Percentiles rank a stretch among this genome's conserved stretches.
phyloP scores from a whole-genome alignment of 2,888 invertebrate genomes.

The Peribatodes rhomboidaria region DNA sequence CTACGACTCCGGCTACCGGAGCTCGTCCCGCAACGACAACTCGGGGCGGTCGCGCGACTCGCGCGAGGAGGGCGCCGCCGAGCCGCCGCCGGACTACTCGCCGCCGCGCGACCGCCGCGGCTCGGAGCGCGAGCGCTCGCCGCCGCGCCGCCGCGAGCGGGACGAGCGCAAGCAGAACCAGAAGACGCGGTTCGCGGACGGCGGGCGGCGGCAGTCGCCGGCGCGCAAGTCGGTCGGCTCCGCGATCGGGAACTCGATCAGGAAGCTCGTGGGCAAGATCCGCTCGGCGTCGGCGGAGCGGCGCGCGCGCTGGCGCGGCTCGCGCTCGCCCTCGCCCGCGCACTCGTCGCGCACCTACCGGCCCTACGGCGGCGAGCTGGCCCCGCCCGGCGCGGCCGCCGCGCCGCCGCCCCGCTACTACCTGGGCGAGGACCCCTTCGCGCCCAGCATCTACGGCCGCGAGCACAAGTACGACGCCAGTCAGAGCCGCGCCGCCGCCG shows the following conservation, averaged over 20 bases:
- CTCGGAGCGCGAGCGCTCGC: constrained; percentile 78
- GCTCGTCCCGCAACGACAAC: constrained; percentile 85
- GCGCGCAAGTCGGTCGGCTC: constrained; percentile 85
- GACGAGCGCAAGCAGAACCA: constrained; percentile 88
- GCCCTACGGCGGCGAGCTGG: constrained; percentile 81
- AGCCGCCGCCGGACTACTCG: constrained; percentile 91
- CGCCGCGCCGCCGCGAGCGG: constrained; percentile 79
- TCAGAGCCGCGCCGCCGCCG: constrained; percentile 80
- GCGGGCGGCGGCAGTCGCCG: constrained; percentile 74
- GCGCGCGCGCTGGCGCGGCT: constrained; percentile 88
- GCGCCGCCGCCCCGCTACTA: constrained; percentile 92
- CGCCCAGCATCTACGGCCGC: constrained; percentile 93
- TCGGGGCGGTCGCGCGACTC: constrained; percentile 81
- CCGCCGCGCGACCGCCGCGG: constrained; percentile 85
- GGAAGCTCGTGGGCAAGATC: constrained; percentile 93
- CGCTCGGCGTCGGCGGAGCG: constrained; percentile 90
- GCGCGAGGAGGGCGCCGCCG: constrained; percentile 83
- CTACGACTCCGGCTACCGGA: constrained; percentile 86
- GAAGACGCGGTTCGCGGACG: constrained; percentile 89
- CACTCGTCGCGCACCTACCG: constrained; percentile 82
- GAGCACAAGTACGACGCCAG: constrained; percentile 93
- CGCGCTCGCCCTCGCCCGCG: constrained; percentile 87
- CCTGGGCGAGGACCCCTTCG: constrained; percentile 95
- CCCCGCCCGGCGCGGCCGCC: constrained; percentile 82
- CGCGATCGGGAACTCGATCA: constrained; percentile 92